A percentile compares a stretch with the other conserved stretches of the same genome.
Conservation (phyloP, 2,797 vertebrate species). For the Urocyon cinereoargenteus region DNA sequence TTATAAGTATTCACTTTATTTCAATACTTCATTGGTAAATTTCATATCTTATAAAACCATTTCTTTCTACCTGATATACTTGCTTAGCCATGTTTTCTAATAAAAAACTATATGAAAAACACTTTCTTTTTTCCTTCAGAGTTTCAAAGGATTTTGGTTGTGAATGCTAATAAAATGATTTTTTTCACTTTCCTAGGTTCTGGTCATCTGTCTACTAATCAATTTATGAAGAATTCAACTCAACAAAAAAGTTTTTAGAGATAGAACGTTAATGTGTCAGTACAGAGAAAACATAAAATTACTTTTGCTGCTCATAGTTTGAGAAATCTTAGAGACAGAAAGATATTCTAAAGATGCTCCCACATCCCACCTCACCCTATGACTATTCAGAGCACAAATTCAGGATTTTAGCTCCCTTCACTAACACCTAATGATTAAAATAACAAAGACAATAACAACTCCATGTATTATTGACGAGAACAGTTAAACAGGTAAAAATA, state of each 20-base stretch:
- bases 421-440: not conserved
- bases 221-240: constrained; percentile 50
- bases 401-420: not conserved
- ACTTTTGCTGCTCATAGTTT: not conserved
- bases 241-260: not conserved
- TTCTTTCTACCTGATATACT: not conserved
- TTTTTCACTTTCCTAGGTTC: constrained; percentile 12
- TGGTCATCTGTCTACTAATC: not conserved
- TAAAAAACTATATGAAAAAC: not conserved
- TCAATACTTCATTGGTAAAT: not conserved
- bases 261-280: not conserved
- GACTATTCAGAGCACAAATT: constrained; percentile 44
- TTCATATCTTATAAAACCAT: not conserved
- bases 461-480: constrained; percentile 47
- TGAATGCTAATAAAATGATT: constrained; percentile 23
- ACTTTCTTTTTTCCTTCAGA: constrained; percentile 38
- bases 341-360: constrained; percentile 3
- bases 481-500: constrained; percentile 55
- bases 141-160: not conserved
- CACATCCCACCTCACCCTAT: not conserved
- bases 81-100: not conserved
- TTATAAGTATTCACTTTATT: not conserved
- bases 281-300: not conserved
- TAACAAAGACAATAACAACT: not conserved
- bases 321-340: not conserved